Evolutionary conservation across 2,797 vertebrate species (phyloP), one percentile per base, ranked within the genome.

Genomic region (Taeniopygia guttata): DNA sequence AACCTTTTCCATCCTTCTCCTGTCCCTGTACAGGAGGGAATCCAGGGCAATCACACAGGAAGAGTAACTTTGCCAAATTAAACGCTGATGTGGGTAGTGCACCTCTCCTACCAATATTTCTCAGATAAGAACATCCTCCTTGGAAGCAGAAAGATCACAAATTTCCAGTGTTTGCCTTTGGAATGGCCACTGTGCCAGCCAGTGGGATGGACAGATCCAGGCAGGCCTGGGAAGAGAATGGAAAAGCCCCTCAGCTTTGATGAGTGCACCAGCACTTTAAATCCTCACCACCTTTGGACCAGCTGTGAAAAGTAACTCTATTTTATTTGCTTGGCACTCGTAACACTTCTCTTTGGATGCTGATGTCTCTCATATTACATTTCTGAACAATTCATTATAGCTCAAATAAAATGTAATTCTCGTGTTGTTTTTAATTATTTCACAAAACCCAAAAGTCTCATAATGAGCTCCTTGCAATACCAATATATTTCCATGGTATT

Each of bases 391-490:
- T 91, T 92, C 83, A 87, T 94, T 83, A 94, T 32, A 88, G 56
- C 87, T 93, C 93, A 94, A 91, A 94, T 82, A 86, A 96, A 96
- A 94, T 32, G 62, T 80, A 93, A 93, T 89, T 94, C 91, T 95
- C 74, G 1, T 27, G 85, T 91, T 95, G 95, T 94, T 93, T 96
- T 96, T 96, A 96, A 96, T 96, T 95, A 96, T 87, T 91, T 88
- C 93, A 80, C 77, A 76, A 90, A 94, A 76, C 74, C 90, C 80
- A 74, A 58, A 94, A 93, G 93, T 84, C 95, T 96, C 67, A 73
- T 93, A 93, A 96, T 22, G 89, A 97, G 87, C 87, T 93, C 91
- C 74, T 70, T 1, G 18, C 83, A 81, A 60, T 68, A 79, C 77
- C 79, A 89, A 94, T 82, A 84, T 79, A 88, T 52, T 87, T 94